phyloP scores from a whole-genome alignment of 2,113 vertebrate species.

The Hippocampus guttulatus region DNA sequence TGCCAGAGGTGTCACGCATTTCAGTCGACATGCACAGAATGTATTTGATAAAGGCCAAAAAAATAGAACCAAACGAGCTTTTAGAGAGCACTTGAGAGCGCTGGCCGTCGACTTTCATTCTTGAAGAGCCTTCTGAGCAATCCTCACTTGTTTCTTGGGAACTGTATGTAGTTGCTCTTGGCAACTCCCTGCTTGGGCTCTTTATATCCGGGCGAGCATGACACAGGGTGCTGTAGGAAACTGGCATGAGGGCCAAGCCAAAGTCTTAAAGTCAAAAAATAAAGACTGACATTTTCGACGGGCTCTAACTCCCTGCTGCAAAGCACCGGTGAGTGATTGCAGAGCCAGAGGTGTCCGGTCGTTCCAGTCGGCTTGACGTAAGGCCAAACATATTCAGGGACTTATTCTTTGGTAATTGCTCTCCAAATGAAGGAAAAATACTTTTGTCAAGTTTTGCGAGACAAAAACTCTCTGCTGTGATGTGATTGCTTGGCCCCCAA shows the following conservation, averaged over 20 bases:
- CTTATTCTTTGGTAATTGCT: slow-evolving; percentile 53
- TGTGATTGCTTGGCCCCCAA: slow-evolving; percentile 51
- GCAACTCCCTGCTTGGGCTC: slow-evolving; percentile 44
- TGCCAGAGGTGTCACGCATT: not conserved
- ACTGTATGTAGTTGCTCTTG: slow-evolving; percentile 26
- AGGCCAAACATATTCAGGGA: slow-evolving; percentile 28
- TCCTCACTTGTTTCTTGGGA: slow-evolving; percentile 19
- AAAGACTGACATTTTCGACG: slow-evolving; percentile 26
- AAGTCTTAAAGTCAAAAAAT: slow-evolving; percentile 1
- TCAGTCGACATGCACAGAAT: not conserved
- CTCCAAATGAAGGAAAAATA: slow-evolving; percentile 35
- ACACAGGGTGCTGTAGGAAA: slow-evolving; percentile 30
- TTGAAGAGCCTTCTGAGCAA: slow-evolving; percentile 34
- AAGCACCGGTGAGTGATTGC: slow-evolving; percentile 32
- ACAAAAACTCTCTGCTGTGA: slow-evolving; percentile 38
- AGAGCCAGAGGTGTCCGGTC: slow-evolving; percentile 22
- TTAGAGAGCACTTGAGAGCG: not conserved
- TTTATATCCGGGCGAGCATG: slow-evolving; percentile 27
- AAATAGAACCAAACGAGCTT: not conserved
- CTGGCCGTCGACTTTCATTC: slow-evolving; percentile 12
- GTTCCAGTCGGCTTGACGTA: slow-evolving; percentile 32
- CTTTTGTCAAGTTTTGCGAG: slow-evolving; percentile 40
- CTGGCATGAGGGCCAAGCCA: slow-evolving; percentile 12
- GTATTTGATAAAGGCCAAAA: not conserved
- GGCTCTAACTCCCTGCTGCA: slow-evolving; percentile 23